phyloP scores from a whole-genome alignment of 1,140 invertebrate genomes.

The Dendroctonus ponderosae region DNA sequence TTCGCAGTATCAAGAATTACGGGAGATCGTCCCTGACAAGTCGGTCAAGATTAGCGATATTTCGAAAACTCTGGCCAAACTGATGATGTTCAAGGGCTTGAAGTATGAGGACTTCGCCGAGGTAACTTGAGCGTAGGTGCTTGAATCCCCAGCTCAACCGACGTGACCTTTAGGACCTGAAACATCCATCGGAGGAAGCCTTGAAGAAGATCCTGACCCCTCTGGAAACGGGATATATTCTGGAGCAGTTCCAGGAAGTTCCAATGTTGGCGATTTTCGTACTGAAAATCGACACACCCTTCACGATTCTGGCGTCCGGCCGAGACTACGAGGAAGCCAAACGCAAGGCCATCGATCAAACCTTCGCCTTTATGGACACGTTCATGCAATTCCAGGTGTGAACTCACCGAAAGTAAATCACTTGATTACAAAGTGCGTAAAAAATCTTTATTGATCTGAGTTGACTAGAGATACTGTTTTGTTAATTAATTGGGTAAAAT shows the following conservation, averaged over 20 bases:
- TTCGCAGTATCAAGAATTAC: conserved; percentile 29
- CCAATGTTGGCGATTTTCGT: conserved; percentile 30
- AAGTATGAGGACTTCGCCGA: conserved; percentile 35
- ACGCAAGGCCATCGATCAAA: conserved; percentile 16
- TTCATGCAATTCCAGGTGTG: conserved; percentile 27
- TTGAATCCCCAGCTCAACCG: too few relatives aligned
- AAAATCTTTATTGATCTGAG: conserved; percentile 3
- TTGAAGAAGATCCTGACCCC: conserved; percentile 35
- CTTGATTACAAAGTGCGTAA: neutral
- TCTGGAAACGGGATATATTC: conserved; percentile 35
- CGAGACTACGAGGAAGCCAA: conserved; percentile 27
- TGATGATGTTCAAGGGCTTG: conserved; percentile 37
- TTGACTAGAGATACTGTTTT: conserved; percentile 1
- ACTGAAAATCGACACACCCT: conserved; percentile 39
- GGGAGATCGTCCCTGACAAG: conserved; percentile 36
- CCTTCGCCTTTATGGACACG: conserved; percentile 29
- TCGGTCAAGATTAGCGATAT: conserved; percentile 36
- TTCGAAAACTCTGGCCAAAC: conserved; percentile 26
- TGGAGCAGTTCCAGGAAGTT: conserved; percentile 30
- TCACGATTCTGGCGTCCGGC: conserved; percentile 35
- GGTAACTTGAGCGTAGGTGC: conserved; percentile 11
- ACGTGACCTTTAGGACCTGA: conserved; percentile 34
- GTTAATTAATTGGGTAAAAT: too few relatives aligned
- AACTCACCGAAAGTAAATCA: neutral
- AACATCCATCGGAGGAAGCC: conserved; percentile 27